Evolutionary conservation across 2,888 invertebrate genomes (phyloP).

Genomic region (Gortyna flavago): DNA sequence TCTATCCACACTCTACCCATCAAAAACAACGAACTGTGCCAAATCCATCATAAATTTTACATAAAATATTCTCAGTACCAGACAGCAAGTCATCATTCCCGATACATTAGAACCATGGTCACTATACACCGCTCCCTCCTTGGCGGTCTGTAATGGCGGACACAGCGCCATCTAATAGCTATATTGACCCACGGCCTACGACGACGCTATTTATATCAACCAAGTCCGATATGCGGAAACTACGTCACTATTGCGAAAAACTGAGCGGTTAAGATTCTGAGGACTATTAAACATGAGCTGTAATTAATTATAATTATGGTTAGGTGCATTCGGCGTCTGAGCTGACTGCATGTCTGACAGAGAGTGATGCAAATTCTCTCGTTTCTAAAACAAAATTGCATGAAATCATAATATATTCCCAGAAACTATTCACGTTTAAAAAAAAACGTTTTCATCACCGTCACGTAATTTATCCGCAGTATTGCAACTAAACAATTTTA

Average conservation of each 20-base stretch:
- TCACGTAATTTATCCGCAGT: conserved; percentile 22
- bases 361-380: conserved; percentile 30
- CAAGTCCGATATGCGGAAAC: conserved; percentile 45
- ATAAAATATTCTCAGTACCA: conserved; percentile 11
- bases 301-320: conserved; percentile 41
- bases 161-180: conserved; percentile 83
- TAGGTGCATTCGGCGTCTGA: conserved; percentile 7
- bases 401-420: conserved; percentile 8
- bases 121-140: conserved; percentile 67
- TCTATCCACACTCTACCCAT: not conserved
- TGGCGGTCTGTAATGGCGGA: conserved; percentile 76
- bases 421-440: conserved; percentile 19
- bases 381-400: conserved; percentile 30
- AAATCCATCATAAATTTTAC: conserved; percentile 18
- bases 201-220: conserved; percentile 42
- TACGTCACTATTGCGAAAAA: conserved; percentile 44
- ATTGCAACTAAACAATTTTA: conserved; percentile 10
- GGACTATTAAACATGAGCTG: conserved; percentile 25
- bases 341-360: conserved; percentile 20
- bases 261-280: conserved; percentile 28
- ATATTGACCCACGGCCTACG: conserved; percentile 79
- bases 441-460: conserved; percentile 21
- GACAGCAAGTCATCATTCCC: conserved; percentile 23
- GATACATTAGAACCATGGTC: conserved; percentile 62
- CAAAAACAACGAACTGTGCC: not conserved